Base-by-base conservation (phyloP, 2,888 invertebrate genomes). In the Pseudococcus longispinus region DNA sequence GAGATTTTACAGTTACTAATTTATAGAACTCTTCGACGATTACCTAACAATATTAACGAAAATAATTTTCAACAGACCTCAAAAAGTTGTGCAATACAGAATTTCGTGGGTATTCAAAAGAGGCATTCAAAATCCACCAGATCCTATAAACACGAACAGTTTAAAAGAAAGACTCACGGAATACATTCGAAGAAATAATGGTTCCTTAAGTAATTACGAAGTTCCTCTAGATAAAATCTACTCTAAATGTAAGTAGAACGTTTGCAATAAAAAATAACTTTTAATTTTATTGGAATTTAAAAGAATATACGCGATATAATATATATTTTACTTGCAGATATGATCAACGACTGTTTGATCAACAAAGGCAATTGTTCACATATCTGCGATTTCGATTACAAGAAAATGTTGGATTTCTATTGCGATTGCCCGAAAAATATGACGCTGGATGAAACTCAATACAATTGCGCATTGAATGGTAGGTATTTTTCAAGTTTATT, bases 341-440 rank as follows among this genome's bases (percentile, higher is more conserved):
- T 95, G 70, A 90, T 93, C 29, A 93, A 95, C 90, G 90, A 93
- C 87, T 96, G 95, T 90, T 92, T 93, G 90, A 92, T 93, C 87
- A 92, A 93, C 88, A 93, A 93, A 88, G 92, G 94, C 87, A 91
- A 92, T 83, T 96, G 96, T 90, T 93, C 94, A 88, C 92, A 94
- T 88, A 91, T 91, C 15, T 96, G 96, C 90, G 91, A 91, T 85
- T 95, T 94, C 89, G 93, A 95, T 90, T 93, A 94, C 89, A 89
- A 90, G 1, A 90, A 91, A 32, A 89, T 88, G 46, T 92, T 94
- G 87, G 92, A 93, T 83, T 95, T 95, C 90, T 91, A 90, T 44
- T 96, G 96, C 90, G 91, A 91, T 3, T 96, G 95, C 90, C 93
- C 93, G 13, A 90, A 91, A 60, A 93, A 93, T 44, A 89, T 93